Evolutionary conservation across 1,140 invertebrate genomes (phyloP).

Genomic region (Galendromus occidentalis): DNA sequence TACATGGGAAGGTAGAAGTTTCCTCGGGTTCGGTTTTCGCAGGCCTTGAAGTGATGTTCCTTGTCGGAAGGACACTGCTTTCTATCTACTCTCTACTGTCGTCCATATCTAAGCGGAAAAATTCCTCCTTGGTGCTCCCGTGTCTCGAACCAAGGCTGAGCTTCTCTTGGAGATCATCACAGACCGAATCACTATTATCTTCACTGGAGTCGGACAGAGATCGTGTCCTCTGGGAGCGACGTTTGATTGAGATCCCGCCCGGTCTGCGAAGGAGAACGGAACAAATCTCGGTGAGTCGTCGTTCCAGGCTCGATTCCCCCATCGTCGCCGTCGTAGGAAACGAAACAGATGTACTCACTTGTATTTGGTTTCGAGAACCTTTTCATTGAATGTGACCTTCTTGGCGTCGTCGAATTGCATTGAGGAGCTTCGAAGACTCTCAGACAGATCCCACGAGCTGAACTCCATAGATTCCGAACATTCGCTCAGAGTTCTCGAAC

Average conservation of each 20-base stretch:
- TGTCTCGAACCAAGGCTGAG: background rate
- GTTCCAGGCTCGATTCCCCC: too few species aligned
- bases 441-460: slow-evolving; percentile 7
- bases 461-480: background rate
- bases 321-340: too few species aligned
- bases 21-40: too few species aligned
- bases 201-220: background rate
- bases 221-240: background rate
- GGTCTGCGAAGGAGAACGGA: background rate
- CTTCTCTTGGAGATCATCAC: slow-evolving; percentile 3
- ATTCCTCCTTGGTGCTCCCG: background rate
- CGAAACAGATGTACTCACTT: background rate
- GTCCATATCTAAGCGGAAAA: background rate
- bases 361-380: slow-evolving; percentile 6
- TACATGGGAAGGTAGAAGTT: too few species aligned
- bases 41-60: too few species aligned
- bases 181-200: background rate
- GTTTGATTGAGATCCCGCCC: slow-evolving; percentile 8
- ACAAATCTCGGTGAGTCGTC: too few species aligned
- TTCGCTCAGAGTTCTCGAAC: slow-evolving; percentile 3
- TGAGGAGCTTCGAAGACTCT: slow-evolving; percentile 4
- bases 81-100: background rate
- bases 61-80: too few species aligned
- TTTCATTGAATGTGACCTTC: background rate
- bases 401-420: slow-evolving; percentile 1